Evolutionary conservation across 2,888 invertebrate species (phyloP), one percentile per base, ranked within the genome.

Genomic region (Thera obeliscata): DNA sequence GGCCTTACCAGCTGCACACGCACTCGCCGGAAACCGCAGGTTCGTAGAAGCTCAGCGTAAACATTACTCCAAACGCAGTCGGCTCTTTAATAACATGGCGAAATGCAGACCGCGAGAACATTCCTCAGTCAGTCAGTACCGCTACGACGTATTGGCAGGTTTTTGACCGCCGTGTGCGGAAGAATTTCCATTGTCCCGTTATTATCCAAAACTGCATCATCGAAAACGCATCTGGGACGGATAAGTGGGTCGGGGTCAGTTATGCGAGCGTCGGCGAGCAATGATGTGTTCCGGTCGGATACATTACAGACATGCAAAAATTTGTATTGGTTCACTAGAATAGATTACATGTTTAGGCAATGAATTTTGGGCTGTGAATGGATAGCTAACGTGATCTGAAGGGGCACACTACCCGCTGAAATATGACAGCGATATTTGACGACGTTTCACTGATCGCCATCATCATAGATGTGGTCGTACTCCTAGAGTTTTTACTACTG

Each of bases 41-140:
- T 87, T 87, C 86, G 85, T 85, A 87, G 86, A 88, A 88, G 83
- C 84, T 75, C 73, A 73, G 76, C 80, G 76, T 87, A 87, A 87
- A 88, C 84, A 88, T 87, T 85, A 86, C 84, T 80, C 83, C 80
- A 71, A 81, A 78, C 75, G 75, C 78, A 76, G 60, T 74, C 77
- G 70, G 73, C 74, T 77, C 76, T 78, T 82, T 79, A 79, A 78
- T 79, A 78, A 78, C 69, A 50, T 79, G 77, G 76, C 76, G 78
- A 83, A 81, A 84, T 78, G 72, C 76, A 75, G 72, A 76, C 74
- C 75, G 76, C 78, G 72, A 71, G 76, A 80, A 82, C 80, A 82
- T 83, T 84, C 80, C 79, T 60, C 64, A 74, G 77, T 60, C 64
- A 74, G 77, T 60, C 64, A 74, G 77, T 63, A 84, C 87, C 85